These are phyloP conservation scores for Latheticus oryzae DNA, from an alignment of 2,888 invertebrate genomes.

Conservation along the genomic window DNA sequence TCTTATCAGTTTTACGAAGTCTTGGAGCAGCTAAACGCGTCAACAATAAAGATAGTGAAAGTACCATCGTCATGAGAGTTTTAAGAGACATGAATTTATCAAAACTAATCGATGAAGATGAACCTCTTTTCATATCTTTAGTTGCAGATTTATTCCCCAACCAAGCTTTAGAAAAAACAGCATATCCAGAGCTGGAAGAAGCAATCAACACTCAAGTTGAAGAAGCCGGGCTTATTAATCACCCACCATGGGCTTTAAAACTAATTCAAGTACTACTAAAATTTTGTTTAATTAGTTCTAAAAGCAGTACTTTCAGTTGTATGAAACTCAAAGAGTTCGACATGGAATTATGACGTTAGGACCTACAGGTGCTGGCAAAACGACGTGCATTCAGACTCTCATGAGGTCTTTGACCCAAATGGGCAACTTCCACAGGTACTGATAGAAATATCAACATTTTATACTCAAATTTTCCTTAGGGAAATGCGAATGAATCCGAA, in stretches of 20 bases:
- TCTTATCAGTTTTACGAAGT: constrained; percentile 92
- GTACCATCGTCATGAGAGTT: constrained; percentile 96
- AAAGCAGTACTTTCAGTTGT: constrained; percentile 71
- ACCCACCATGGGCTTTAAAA: constrained; percentile 96
- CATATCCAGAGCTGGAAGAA: constrained; percentile 88
- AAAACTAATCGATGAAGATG: constrained; percentile 96
- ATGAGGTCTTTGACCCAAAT: constrained; percentile 91
- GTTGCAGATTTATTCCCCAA: constrained; percentile 97
- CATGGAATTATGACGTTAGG: constrained; percentile 98
- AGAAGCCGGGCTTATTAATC: constrained; percentile 83
- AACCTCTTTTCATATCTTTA: constrained; percentile 95
- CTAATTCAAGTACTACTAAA: constrained; percentile 79
- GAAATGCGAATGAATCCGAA: constrained; percentile 99
- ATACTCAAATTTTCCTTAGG: constrained; percentile 56
- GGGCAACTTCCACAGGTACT: constrained; percentile 86
- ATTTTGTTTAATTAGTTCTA: not conserved
- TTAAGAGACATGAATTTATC: constrained; percentile 98
- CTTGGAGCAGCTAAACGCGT: constrained; percentile 92
- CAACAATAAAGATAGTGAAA: constrained; percentile 92
- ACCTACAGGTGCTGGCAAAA: constrained; percentile 95
- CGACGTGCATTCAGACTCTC: constrained; percentile 87
- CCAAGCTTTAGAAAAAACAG: constrained; percentile 91
- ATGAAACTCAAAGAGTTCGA: constrained; percentile 93
- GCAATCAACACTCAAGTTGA: constrained; percentile 89
- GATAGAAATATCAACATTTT: constrained; percentile 6